Base-by-base conservation (phyloP, 2,113 vertebrate species). In the Catharus minimus region DNA sequence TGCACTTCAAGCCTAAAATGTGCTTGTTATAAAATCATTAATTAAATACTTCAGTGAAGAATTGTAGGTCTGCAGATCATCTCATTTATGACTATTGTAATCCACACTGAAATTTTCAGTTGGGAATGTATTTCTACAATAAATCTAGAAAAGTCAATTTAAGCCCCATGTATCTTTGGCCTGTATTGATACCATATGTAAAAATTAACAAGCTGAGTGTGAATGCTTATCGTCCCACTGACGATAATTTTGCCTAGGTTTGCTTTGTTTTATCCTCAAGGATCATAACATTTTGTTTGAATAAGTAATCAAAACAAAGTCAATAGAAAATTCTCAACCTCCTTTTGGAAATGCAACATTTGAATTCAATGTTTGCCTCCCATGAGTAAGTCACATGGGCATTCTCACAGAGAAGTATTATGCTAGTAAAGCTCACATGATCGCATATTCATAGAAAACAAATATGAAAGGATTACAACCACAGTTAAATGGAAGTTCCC, bases 301-400 rank as follows among this genome's bases (percentile, higher is more conserved):
- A 38, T 46, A 90, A 61, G 28, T 53, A 90, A 94, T 77, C 68
- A 65, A 91, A 86, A 71, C 20, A 53, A 60, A 74, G 49, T 64
- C 65, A 81, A 74, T 2, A 78, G 76, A 82, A 88, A 67, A 82
- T 27, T 88, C 61, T 75, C 27, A 90, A 46, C 33, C 50, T 61
- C 77, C 61, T 86, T 86, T 82, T 78, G 43, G 50, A 88, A 82
- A 75, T 56, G 39, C 27, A 81, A 19, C 44, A 33, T 71, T 80
- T 81, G 53, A 92, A 83, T 91, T 68, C 84, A 91, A 78, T 38
- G 33, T 68, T 90, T 94, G 80, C 28, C 86, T 94, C 83, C 39
- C 65, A 36, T 64, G 68, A 88, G 28, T 57, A 74, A 83, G 57
- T 68, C 73, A 86, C 69, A 92, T 43, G 69, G 82, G 69, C 89